These are phyloP conservation scores for Octomys mimax DNA, from an alignment of 2,797 vertebrate species.

Conservation along the genomic window DNA sequence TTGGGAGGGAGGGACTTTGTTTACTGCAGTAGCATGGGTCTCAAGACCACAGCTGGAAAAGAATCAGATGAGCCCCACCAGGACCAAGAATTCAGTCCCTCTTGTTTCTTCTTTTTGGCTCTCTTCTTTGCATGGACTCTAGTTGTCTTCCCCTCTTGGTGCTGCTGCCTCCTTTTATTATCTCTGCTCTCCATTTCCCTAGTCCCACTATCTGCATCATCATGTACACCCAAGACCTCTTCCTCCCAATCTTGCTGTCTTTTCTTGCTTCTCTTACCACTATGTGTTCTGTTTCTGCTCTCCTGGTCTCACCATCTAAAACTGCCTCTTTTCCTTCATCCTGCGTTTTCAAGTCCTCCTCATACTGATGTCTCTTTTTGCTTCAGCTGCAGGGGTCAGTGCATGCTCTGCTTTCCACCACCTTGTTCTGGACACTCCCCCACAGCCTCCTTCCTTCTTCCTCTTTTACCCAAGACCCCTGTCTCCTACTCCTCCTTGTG, in stretches of 20 bases:
- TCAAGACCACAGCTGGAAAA: background rate
- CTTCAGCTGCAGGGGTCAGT: background rate
- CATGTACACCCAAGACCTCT: background rate
- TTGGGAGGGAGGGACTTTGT: too few species aligned
- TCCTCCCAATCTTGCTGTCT: background rate
- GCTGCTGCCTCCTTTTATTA: too few species aligned
- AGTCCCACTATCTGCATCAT: background rate
- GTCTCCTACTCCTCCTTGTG: background rate
- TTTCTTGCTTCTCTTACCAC: slow-evolving; percentile 28
- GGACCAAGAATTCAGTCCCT: background rate
- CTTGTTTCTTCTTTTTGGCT: slow-evolving; percentile 18
- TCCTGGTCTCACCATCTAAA: background rate
- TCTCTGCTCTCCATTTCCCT: too few species aligned
- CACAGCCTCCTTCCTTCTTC: too few species aligned
- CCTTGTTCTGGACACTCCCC: background rate
- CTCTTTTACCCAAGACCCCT: background rate
- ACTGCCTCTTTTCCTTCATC: background rate
- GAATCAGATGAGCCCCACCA: rapidly evolving
- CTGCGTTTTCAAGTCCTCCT: background rate
- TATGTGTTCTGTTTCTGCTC: background rate
- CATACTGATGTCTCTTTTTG: background rate
- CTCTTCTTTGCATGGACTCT: background rate
- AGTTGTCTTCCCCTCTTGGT: too few species aligned
- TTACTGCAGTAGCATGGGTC: background rate
- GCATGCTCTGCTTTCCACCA: background rate